A percentile compares a stretch with the other conserved stretches of the same genome.
Evolutionary conservation across 2,888 invertebrate species (phyloP).

Genomic region (Dendrolimus pini): DNA sequence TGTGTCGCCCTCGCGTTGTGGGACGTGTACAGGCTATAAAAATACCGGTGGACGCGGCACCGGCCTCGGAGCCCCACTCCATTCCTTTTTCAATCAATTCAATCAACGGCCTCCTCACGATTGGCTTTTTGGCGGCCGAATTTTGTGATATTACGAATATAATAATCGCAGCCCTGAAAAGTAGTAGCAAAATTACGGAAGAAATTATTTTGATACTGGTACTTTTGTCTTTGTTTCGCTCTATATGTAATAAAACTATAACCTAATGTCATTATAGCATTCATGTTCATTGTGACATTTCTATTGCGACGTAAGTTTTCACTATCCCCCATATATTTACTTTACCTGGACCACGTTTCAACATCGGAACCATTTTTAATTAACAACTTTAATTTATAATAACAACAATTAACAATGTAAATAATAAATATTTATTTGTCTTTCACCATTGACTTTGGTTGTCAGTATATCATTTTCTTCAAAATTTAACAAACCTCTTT

Average conservation of each 20-base stretch:
- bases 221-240: constrained; percentile 1
- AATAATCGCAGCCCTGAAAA: constrained; percentile 15
- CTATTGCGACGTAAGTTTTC: no score
- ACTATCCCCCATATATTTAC: no score
- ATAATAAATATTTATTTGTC: no score
- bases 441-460: no score
- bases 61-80: constrained; percentile 42
- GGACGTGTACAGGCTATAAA: constrained; percentile 71
- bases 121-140: constrained; percentile 47
- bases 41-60: constrained; percentile 57
- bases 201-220: constrained; percentile 3
- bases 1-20: constrained; percentile 71
- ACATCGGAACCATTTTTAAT: no score
- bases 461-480: no score
- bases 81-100: constrained; percentile 71
- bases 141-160: constrained; percentile 40
- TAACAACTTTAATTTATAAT: no score
- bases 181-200: constrained; percentile 2
- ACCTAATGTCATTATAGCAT: no score
- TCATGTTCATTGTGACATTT: no score
- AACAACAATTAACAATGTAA: no score
- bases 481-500: no score
- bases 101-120: constrained; percentile 60
- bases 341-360: no score
- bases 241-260: not conserved